Evolutionary conservation across 2,888 invertebrate species (phyloP), one percentile per base, ranked within the genome.

Genomic region (Dynastes hyllus): DNA sequence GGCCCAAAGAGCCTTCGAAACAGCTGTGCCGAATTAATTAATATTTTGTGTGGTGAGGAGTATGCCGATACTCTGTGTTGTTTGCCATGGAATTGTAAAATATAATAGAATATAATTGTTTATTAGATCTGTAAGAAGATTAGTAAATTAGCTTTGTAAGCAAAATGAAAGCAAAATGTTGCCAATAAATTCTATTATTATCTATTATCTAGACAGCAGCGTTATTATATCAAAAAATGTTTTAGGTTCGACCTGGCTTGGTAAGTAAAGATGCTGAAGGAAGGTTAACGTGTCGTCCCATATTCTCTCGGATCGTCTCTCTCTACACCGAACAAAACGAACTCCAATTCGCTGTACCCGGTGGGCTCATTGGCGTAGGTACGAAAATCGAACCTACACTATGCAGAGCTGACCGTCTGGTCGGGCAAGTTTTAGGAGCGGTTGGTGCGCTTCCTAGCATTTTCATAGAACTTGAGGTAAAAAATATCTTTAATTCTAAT

Each of bases 331-430:
- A 99, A 90, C 98, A 99, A 90, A 99, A 99, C 90, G 98, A 97
- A 89, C 92, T 99, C 78, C 98, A 98, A 89, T 99, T 96, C 90
- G 99, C 99, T 29, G 99, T 99, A 77, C 99, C 99, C 78, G 99
- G 99, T 82, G 99, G 99, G n/a, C 92, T 99, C 73, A 99, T 99
- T 87, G 99, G 98, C 88, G 99, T 99, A 32, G 99, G 99, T 83
- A 99, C 99, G 3, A 97, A 97, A 90, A 99, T 99, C 86, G 99
- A 99, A 89, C 99, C 99, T 1, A 99, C 99, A 0, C 92, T 99
- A 70, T 99, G 99, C 88, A 93, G 99, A 87, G 99, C 99, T 80
- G 99, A 99, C 92, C 94, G 99, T 87, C 93, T 99, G 87, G 99
- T 99, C 2, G 99, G 99, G 75, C 98, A 98, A 91, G 93, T 92